These are phyloP conservation scores for Carapus acus DNA, from an alignment of 2,797 vertebrate species.

Conservation along the genomic window DNA sequence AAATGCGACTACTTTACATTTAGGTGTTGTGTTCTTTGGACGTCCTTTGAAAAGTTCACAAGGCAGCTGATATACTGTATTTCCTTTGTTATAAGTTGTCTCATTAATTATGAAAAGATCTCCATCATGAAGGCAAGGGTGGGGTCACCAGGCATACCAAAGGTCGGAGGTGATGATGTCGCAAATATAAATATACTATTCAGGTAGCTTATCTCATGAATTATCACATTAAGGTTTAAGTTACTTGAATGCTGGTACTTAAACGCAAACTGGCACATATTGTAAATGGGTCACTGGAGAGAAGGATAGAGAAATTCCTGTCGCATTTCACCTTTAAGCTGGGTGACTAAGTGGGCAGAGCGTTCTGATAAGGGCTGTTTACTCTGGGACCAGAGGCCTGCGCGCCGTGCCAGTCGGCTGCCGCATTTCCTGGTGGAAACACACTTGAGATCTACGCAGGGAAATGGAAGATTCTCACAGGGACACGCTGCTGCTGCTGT, in stretches of 20 bases:
- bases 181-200: no score
- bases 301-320: no score
- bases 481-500: constrained; percentile 29
- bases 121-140: constrained; percentile 1
- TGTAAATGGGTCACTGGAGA: no score
- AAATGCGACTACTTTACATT: constrained; percentile 32
- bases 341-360: constrained; percentile 19
- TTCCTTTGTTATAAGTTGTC: constrained; percentile 19
- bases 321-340: constrained; percentile 1
- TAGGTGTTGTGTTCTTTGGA: background rate
- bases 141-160: background rate
- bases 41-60: background rate
- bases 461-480: constrained; percentile 34
- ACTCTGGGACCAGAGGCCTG: constrained; percentile 6
- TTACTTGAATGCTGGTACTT: no score
- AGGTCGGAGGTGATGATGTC: background rate
- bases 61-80: background rate
- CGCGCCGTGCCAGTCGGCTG: background rate
- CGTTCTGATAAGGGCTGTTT: constrained; percentile 37
- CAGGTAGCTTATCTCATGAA: no score
- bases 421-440: constrained; percentile 17
- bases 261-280: no score
- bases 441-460: background rate
- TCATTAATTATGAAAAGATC: constrained; percentile 15
- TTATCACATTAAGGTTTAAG: no score